A percentile compares a stretch with the other conserved stretches of the same genome.
Conservation (phyloP, 2,888 invertebrate species). For the Plebejus argus region DNA sequence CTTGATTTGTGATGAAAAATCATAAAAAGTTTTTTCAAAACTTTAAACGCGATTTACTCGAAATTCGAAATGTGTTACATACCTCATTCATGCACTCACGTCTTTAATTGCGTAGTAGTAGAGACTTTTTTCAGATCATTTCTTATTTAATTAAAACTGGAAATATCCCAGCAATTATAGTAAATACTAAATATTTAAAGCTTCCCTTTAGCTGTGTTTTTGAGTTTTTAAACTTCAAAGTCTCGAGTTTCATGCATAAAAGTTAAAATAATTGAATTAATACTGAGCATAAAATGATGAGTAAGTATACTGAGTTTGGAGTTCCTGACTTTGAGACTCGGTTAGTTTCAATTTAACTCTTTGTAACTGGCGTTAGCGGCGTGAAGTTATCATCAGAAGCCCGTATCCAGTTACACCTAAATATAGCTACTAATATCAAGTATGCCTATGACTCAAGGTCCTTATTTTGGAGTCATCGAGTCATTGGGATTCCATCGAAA, state of each 20-base stretch:
- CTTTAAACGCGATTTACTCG: no score
- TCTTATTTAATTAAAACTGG: neutral
- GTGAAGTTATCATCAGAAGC: neutral
- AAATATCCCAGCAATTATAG: no score
- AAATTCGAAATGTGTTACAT: no score
- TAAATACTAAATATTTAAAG: neutral
- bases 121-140: no score
- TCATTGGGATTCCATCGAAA: no score
- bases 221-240: neutral
- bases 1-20: no score
- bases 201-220: neutral
- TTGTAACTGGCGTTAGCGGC: neutral
- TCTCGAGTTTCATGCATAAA: neutral
- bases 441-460: no score
- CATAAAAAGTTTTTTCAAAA: no score
- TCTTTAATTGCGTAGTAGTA: no score
- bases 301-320: conserved; percentile 3
- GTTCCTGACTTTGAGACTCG: neutral
- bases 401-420: neutral
- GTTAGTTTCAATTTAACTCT: neutral
- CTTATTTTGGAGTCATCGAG: no score
- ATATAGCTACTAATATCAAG: no score
- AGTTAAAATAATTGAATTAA: conserved; percentile 10
- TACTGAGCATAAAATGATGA: neutral
- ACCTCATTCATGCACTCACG: no score